Base-by-base conservation (phyloP, 53 echinoderm and acorn worm species). In the Apostichopus leukothele region DNA sequence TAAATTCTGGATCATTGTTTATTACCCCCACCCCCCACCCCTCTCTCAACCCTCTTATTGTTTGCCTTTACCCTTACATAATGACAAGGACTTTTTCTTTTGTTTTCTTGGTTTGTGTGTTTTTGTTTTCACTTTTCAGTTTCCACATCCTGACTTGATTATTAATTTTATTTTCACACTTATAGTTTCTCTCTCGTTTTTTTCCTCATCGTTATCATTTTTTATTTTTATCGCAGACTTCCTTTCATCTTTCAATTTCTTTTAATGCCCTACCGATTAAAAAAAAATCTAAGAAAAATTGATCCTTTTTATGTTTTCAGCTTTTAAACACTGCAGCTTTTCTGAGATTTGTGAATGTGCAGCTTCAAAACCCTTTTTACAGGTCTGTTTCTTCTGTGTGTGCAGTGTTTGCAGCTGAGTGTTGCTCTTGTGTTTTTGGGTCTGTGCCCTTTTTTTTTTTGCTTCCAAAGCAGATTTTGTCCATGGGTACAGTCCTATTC, bases 1-100 rank as follows among this genome's bases (percentile, higher is more conserved):
- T 81, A 81, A 81, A 54, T 81, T 81, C 57, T 52, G 22, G 59
- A 54, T 81, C 59, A 54, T 21, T 59, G 81, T 81, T 81, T n/a
- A 39, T 39, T 39, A 39, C 39, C 25, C 55, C 81, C 81, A 55
- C 57, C 59, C 55, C 18, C 81, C 81, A 55, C 18, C 39, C 39
- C 39, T 39, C 39, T 39, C 39, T 39, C 39, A 39, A 39, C 39
- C 39, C 39, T 39, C 39, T 13, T 71, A 71, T 71, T 19, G 71
- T 71, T 54, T 59, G 59, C 55, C 55, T 55, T n/a, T 53, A n/a
- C 55, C 18, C 81, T 9, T 81, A 22, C 51, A 22, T 9, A 16
- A 59, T 55, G 59, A 81, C 16, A 5, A 59, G 59, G 81, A 57
- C 77, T 77, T 52, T 57, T 71, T 71, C 20, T 18, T 16, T 19